A percentile compares a stretch with the other conserved stretches of the same genome.
These are phyloP conservation scores for Stenodema calcarata DNA, from an alignment of 2,888 invertebrate genomes.

Conservation along the genomic window DNA sequence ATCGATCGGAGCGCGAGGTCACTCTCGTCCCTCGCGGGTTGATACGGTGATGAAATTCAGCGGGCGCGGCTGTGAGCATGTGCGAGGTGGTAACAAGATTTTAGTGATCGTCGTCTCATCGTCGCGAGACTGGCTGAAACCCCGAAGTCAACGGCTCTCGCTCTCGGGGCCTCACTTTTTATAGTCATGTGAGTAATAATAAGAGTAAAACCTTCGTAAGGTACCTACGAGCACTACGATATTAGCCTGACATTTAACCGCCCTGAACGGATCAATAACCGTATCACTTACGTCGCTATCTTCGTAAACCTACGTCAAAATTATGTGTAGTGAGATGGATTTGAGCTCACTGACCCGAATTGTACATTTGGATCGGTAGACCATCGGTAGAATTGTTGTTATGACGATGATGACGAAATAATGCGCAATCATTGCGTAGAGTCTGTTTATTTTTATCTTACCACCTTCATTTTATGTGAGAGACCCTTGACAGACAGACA, in stretches of 20 bases:
- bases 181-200: constrained; percentile 47
- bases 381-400: too few relatives aligned
- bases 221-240: too few relatives aligned
- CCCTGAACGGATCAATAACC: neutral
- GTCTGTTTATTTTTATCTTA: too few relatives aligned
- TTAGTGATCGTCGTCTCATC: neutral
- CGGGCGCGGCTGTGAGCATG: neutral
- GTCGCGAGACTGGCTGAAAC: constrained; percentile 39
- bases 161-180: constrained; percentile 46
- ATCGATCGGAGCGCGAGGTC: neutral
- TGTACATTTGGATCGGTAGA: too few relatives aligned
- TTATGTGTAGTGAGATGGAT: neutral
- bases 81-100: neutral
- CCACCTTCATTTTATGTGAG: too few relatives aligned
- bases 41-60: neutral
- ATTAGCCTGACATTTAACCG: neutral
- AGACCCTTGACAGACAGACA: too few relatives aligned
- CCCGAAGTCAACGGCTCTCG: constrained; percentile 46
- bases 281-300: neutral
- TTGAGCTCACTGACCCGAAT: too few relatives aligned
- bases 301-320: too few relatives aligned
- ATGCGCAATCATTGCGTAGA: too few relatives aligned
- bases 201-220: too few relatives aligned
- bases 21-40: neutral
- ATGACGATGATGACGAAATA: too few relatives aligned